Conservation (phyloP, 2,888 invertebrate genomes). For the Tinea trinotella region DNA sequence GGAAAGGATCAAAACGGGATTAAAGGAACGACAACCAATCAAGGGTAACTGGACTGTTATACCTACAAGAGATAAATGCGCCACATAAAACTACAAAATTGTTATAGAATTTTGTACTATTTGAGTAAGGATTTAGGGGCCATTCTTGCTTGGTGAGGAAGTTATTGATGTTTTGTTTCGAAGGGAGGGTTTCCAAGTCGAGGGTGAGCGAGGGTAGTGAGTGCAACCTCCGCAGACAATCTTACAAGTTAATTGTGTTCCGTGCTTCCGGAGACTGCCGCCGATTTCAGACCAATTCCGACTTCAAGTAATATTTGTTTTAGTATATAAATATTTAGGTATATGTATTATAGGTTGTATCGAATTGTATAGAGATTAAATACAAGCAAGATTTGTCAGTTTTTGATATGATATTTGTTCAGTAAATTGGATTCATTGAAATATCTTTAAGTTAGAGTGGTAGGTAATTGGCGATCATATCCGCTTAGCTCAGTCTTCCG, state of each 20-base stretch:
- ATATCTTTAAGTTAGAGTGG: no score
- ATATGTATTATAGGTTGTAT: no score
- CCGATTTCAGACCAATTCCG: constrained; percentile 20
- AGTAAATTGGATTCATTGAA: no score
- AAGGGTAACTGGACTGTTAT: constrained; percentile 75
- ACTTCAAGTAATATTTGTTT: constrained; percentile 14
- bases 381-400: no score
- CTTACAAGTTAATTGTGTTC: constrained; percentile 73
- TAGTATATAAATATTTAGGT: background rate
- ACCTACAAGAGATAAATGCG: constrained; percentile 72
- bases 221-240: constrained; percentile 68
- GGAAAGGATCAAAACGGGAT: constrained; percentile 79
- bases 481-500: no score
- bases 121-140: constrained; percentile 29
- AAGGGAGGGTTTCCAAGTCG: constrained; percentile 59
- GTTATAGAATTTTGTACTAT: constrained; percentile 32
- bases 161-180: constrained; percentile 73
- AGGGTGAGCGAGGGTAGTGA: constrained; percentile 45
- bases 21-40: constrained; percentile 81
- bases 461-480: no score
- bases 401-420: no score
- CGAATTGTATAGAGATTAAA: no score
- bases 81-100: constrained; percentile 60
- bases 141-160: constrained; percentile 32
- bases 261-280: constrained; percentile 53